Evolutionary conservation across 2,888 invertebrate genomes (phyloP), one percentile per base, ranked within the genome.

Genomic region (Dynastes grantii): DNA sequence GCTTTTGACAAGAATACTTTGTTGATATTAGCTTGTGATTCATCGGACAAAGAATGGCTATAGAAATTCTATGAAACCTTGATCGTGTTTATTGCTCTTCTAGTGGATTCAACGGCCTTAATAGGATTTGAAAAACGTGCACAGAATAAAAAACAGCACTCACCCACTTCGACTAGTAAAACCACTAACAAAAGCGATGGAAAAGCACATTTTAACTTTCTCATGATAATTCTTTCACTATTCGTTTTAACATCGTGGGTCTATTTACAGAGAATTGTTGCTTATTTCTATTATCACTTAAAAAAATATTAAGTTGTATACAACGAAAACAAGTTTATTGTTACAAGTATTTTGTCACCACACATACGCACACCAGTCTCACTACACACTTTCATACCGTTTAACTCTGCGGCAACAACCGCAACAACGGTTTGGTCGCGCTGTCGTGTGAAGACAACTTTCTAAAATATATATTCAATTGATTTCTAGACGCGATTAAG

Each of bases 371-470:
- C 55, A 58, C 16, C 55, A 22, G 45, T 58, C 22, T n/a, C 22
- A 58, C 55, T 58, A 0, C 45, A 58, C 22, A 58, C 55, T 58
- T 58, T 58, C 22, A 16, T 58, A 58, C 22, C 9, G 55, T 58
- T 22, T 22, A 22, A 40, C 40, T 67, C 16, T 16, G 45, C 65
- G 45, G 22, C 65, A 40, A 45, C 49, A 51, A 45, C 51, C 27
- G 29, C 27, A 29, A 51, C 68, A 68, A 51, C 63, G 13, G 27
- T 51, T 51, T 45, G 27, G 51, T 32, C 55, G 29, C 32, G 16
- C n/a, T n/a, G 32, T 71, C 29, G 37, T 32, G 53, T 9, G 51
- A 70, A 70, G n/a, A 53, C 71, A 71, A 71, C 71, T 71, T 71
- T 71, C 71, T 71, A 71, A 71, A 71, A 37, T 40, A 29, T 37